These are phyloP conservation scores for Rhinolophus sinicus DNA, from an alignment of 2,113 vertebrate species.

Conservation along the genomic window DNA sequence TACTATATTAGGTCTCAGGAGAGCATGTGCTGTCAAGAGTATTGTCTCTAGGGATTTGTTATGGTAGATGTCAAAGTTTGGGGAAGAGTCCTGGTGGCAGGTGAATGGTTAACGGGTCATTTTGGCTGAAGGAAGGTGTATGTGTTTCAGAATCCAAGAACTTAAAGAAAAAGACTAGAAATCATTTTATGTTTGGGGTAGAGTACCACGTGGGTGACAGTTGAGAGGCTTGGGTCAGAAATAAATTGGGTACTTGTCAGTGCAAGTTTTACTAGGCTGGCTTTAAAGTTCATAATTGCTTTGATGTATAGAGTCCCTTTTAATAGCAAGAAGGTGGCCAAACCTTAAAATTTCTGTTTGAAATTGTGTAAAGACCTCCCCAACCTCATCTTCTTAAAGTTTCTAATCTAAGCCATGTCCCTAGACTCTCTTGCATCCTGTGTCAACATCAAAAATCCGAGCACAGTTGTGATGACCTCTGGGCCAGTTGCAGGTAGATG, in stretches of 20 bases:
- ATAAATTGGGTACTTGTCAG: conserved; percentile 36
- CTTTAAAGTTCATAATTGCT: conserved; percentile 66
- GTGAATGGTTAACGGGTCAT: neutral
- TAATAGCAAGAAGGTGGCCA: conserved; percentile 29
- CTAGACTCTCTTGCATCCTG: neutral
- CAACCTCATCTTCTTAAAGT: neutral
- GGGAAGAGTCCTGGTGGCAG: neutral
- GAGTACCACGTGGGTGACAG: neutral
- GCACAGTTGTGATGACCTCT: neutral
- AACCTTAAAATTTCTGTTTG: conserved; percentile 37
- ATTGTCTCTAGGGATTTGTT: neutral
- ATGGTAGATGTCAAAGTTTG: neutral
- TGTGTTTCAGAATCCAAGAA: conserved; percentile 9
- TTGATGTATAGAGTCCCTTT: conserved; percentile 58
- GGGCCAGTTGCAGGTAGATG: neutral
- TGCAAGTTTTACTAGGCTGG: conserved; percentile 50
- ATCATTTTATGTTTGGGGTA: neutral
- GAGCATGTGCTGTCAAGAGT: neutral
- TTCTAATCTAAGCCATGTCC: neutral
- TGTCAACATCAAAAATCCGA: neutral
- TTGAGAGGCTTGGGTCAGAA: conserved; percentile 45
- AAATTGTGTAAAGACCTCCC: neutral
- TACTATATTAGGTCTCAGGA: neutral
- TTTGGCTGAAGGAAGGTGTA: neutral
- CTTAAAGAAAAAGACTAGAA: neutral